These are phyloP conservation scores for Chiloscyllium plagiosum DNA, from an alignment of 2,113 vertebrate genomes.

Conservation along the genomic window DNA sequence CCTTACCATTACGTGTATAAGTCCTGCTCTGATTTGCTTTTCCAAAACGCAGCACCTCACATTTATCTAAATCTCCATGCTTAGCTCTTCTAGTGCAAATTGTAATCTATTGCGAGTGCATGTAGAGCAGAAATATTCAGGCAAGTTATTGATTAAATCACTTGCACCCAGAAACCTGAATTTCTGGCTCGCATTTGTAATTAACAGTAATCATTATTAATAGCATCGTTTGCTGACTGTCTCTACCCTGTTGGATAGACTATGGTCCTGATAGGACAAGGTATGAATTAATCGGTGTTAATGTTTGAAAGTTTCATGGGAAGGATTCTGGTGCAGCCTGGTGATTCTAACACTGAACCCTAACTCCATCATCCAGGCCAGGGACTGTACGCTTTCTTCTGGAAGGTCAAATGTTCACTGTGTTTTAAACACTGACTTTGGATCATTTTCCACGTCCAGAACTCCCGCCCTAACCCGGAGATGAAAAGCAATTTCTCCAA, in stretches of 20 bases:
- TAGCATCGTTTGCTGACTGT: no score
- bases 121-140: background rate
- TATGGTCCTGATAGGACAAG: background rate
- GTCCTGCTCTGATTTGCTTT: no score
- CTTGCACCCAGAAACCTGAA: background rate
- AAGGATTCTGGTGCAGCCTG: no score
- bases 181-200: background rate
- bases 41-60: no score
- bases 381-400: background rate
- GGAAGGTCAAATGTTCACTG: background rate
- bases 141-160: no score
- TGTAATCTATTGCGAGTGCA: no score
- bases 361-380: background rate
- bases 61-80: no score
- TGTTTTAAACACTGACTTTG: background rate
- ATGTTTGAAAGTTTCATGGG: background rate
- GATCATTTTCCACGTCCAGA: no score
- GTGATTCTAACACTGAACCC: background rate
- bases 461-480: no score
- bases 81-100: background rate
- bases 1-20: no score
- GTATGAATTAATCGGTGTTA: background rate
- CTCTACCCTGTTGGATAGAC: no score
- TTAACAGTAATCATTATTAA: no score
- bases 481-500: background rate